Percentiles rank a stretch among this genome's conserved stretches.
Conservation (phyloP, 2,888 invertebrate species). For the Lamellibrachia satsuma region DNA sequence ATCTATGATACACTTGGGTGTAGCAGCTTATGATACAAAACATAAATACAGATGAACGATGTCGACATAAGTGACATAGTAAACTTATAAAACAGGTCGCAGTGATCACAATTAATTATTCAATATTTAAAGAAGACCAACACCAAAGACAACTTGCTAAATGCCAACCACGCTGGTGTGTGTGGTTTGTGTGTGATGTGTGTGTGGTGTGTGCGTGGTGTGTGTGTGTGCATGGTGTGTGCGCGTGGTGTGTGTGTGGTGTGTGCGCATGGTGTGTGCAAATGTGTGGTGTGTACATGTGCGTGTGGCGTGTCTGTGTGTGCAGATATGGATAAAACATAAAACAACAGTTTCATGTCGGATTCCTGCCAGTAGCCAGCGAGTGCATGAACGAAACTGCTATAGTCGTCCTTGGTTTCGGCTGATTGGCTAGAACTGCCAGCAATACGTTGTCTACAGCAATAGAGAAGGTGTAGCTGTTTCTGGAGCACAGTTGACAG, state of each 20-base stretch:
- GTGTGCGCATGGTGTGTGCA: no score
- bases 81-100: background rate
- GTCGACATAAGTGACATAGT: background rate
- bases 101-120: background rate
- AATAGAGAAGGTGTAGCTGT: background rate
- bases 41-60: background rate
- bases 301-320: no score
- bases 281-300: no score
- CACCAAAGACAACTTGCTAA: slow-evolving; percentile 11
- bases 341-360: background rate
- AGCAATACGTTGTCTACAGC: background rate
- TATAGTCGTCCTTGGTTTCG: background rate
- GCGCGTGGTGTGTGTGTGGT: no score
- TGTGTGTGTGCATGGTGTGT: no score
- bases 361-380: background rate
- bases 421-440: background rate
- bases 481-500: background rate
- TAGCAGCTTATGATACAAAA: background rate
- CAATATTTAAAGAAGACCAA: background rate
- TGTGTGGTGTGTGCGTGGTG: no score
- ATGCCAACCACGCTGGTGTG: background rate
- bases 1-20: background rate
- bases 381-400: background rate
- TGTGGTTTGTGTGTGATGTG: background rate
- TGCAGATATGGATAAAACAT: background rate